Conservation (phyloP, 1,140 invertebrate species). For the Daktulosphaira vitifoliae region DNA sequence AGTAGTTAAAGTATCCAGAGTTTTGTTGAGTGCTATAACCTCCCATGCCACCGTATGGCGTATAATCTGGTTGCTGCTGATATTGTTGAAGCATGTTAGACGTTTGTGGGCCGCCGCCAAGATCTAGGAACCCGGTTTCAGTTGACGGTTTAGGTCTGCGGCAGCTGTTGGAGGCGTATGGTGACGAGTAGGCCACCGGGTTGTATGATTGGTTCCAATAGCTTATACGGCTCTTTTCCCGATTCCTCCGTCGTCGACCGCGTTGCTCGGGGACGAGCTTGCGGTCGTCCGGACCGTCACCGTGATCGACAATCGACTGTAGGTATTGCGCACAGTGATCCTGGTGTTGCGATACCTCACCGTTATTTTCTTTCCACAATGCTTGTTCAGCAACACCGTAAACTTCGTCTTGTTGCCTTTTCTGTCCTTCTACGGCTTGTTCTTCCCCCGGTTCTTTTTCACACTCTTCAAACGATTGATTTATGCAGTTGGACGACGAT, state of each 20-base stretch:
- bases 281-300: neutral
- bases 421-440: neutral
- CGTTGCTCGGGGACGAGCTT: too few relatives aligned
- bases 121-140: too few relatives aligned
- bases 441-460: too few relatives aligned
- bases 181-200: too few relatives aligned
- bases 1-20: constrained; percentile 16
- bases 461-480: too few relatives aligned
- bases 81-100: constrained; percentile 19
- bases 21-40: constrained; percentile 8
- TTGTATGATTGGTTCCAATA: too few relatives aligned
- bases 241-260: too few relatives aligned
- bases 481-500: too few relatives aligned
- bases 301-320: neutral
- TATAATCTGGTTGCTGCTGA: constrained; percentile 20
- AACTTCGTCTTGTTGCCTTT: constrained; percentile 4
- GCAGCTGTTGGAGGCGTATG: too few relatives aligned
- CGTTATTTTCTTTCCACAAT: neutral
- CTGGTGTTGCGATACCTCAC: constrained; percentile 16
- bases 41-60: constrained; percentile 11
- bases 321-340: neutral
- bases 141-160: too few relatives aligned
- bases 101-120: neutral
- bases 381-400: neutral
- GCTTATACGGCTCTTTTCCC: too few relatives aligned